Evolutionary conservation across 2,888 invertebrate species (phyloP).

Genomic region (Didymodactylos carnosus): DNA sequence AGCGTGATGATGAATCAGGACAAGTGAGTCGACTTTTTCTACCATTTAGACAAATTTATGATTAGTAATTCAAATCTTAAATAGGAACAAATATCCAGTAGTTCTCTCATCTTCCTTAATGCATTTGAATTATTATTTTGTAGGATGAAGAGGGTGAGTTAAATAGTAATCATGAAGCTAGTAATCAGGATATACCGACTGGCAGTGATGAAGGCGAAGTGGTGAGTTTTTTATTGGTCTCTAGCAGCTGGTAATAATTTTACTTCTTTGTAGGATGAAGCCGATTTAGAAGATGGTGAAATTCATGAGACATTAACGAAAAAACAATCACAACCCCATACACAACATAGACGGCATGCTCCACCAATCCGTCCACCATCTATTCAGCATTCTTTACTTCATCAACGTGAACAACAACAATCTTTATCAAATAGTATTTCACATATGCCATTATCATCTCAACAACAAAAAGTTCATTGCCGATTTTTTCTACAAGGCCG

Average conservation of each 20-base stretch:
- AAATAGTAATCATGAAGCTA: background rate
- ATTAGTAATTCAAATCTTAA: too few species aligned
- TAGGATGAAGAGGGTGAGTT: background rate
- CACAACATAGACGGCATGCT: too few species aligned
- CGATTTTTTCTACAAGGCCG: slow-evolving; percentile 11
- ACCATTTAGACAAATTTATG: too few species aligned
- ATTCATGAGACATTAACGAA: background rate
- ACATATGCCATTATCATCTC: background rate
- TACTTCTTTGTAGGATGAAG: background rate
- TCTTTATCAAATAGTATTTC: too few species aligned
- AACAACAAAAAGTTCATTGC: slow-evolving; percentile 1
- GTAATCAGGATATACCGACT: background rate
- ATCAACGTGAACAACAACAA: background rate
- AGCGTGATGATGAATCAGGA: too few species aligned
- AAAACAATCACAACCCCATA: background rate
- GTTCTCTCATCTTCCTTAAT: too few species aligned
- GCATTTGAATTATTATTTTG: background rate
- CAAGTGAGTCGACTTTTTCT: too few species aligned
- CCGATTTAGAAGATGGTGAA: background rate
- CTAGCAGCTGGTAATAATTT: background rate
- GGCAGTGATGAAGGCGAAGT: background rate
- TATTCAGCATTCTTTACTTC: background rate
- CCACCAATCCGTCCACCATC: too few species aligned
- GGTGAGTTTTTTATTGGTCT: background rate
- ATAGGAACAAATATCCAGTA: too few species aligned